Conservation (phyloP, 1,140 invertebrate species). For the Lordiphosa clarofinis region DNA sequence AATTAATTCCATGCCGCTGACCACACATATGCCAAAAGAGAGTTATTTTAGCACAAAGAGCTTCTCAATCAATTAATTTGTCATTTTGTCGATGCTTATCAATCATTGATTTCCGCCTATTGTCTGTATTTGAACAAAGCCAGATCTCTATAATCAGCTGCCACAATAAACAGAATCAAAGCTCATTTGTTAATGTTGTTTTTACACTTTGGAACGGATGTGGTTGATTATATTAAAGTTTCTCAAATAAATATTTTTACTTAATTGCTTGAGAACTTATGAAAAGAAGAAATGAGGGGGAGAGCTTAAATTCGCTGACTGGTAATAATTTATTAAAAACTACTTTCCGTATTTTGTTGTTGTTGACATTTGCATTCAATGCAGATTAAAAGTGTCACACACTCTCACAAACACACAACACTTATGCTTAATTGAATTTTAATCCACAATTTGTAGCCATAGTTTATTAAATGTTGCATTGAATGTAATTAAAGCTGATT, state of each 20-base stretch:
- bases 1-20: slow-evolving; percentile 14
- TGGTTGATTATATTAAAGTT: slow-evolving; percentile 29
- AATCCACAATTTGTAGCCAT: slow-evolving; percentile 12
- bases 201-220: slow-evolving; percentile 32
- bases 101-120: slow-evolving; percentile 52
- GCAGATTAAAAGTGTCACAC: background rate
- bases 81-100: slow-evolving; percentile 56
- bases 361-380: slow-evolving; percentile 3
- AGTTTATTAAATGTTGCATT: slow-evolving; percentile 21
- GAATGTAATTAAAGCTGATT: slow-evolving; percentile 31
- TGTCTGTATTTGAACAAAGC: slow-evolving; percentile 10
- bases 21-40: slow-evolving; percentile 29
- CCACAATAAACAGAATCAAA: slow-evolving; percentile 32
- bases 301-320: slow-evolving; percentile 7
- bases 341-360: background rate
- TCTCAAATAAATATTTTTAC: slow-evolving; percentile 28
- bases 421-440: slow-evolving; percentile 19
- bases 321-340: background rate
- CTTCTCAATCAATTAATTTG: slow-evolving; percentile 61
- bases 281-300: slow-evolving; percentile 1
- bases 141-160: slow-evolving; percentile 19
- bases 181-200: slow-evolving; percentile 38
- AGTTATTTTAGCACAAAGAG: slow-evolving; percentile 29
- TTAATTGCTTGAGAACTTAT: slow-evolving; percentile 9
- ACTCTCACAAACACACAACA: background rate